phyloP scores from a whole-genome alignment of 2,797 vertebrate species.

The Lerista edwardsae region DNA sequence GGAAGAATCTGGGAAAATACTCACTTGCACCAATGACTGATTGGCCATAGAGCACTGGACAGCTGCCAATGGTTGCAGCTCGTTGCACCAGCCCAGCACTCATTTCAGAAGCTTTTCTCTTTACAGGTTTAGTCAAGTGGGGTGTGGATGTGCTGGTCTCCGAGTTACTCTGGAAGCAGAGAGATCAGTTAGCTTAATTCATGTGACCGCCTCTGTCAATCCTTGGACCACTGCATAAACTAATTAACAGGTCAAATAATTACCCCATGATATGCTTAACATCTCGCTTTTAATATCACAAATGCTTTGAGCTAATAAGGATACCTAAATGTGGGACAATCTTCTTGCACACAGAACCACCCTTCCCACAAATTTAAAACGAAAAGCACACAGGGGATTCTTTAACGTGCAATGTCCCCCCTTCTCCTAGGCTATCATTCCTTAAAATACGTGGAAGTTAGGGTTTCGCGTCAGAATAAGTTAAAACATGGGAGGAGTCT shows the following conservation, averaged over 20 bases:
- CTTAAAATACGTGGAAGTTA: not conserved
- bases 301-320: not conserved
- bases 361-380: not conserved
- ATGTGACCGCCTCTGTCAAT: not conserved
- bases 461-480: not conserved
- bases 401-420: not conserved
- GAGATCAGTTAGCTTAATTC: conserved; percentile 3
- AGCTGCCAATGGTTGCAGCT: conserved; percentile 91
- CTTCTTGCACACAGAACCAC: not conserved
- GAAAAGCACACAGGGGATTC: not conserved
- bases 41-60: conserved; percentile 91
- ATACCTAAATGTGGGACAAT: not conserved
- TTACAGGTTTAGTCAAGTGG: conserved; percentile 78
- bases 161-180: conserved; percentile 63
- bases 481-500: not conserved
- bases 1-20: conserved; percentile 13
- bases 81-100: conserved; percentile 80
- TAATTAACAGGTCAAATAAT: not conserved
- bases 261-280: not conserved
- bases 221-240: not conserved
- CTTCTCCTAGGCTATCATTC: not conserved
- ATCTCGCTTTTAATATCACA: not conserved
- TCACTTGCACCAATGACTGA: conserved; percentile 80
- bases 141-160: conserved; percentile 74
- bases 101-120: conserved; percentile 85